Conservation (phyloP, 2,113 vertebrate species). For the Trinectes maculatus region DNA sequence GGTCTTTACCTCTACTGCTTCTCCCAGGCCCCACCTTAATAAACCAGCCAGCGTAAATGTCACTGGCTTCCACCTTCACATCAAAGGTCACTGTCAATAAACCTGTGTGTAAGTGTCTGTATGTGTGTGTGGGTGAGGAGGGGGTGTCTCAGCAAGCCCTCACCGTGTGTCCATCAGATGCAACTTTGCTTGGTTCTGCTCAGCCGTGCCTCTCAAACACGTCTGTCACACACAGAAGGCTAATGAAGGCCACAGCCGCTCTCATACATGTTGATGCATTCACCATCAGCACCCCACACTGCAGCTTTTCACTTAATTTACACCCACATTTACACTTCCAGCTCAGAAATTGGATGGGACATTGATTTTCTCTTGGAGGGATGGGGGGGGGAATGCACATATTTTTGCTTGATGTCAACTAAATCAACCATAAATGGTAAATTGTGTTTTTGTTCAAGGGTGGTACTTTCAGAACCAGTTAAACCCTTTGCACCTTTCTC, state of each 20-base stretch:
- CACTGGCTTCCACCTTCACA: conserved; percentile 80
- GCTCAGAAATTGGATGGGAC: conserved; percentile 78
- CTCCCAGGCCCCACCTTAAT: conserved; percentile 78
- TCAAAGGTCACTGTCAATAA: conserved; percentile 83
- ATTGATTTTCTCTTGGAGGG: conserved; percentile 79
- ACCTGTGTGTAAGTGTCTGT: conserved; percentile 54
- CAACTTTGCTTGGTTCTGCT: conserved; percentile 71
- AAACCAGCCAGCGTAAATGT: conserved; percentile 81
- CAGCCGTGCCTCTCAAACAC: conserved; percentile 73
- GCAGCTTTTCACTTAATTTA: conserved; percentile 78
- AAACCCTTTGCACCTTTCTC: conserved; percentile 45
- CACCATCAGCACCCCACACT: conserved; percentile 70
- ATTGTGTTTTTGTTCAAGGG: conserved; percentile 73
- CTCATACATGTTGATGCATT: conserved; percentile 83
- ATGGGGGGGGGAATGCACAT: conserved; percentile 66
- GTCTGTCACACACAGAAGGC: conserved; percentile 78
- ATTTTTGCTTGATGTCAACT: conserved; percentile 79
- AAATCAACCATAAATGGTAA: conserved; percentile 79
- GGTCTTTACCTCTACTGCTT: conserved; percentile 73
- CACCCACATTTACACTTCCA: conserved; percentile 78
- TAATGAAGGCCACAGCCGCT: conserved; percentile 82
- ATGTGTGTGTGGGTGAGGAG: conserved; percentile 26
- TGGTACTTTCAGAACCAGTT: conserved; percentile 63
- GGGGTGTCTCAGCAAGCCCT: conserved; percentile 61
- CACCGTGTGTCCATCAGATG: conserved; percentile 74